These are phyloP conservation scores for Botia almorhae DNA, from an alignment of 2,797 vertebrate species.

Conservation along the genomic window DNA sequence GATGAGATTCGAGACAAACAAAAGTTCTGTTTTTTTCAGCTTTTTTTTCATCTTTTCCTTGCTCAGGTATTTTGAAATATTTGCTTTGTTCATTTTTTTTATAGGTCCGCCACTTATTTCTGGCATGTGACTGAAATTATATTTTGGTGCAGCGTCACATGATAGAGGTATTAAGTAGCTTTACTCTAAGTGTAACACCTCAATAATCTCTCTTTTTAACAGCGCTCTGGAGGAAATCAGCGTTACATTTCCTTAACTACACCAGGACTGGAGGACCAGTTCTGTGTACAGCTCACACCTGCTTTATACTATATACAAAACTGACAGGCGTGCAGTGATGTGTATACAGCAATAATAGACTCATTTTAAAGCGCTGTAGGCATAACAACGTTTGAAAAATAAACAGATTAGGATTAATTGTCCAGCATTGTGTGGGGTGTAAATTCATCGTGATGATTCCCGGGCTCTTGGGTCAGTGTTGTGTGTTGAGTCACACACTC, in stretches of 20 bases:
- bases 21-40: constrained; percentile 43
- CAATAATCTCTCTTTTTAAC: constrained; percentile 36
- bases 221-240: constrained; percentile 8
- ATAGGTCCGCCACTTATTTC: constrained; percentile 36
- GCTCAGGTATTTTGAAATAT: constrained; percentile 44
- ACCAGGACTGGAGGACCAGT: not conserved
- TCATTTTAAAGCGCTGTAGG: constrained; percentile 36
- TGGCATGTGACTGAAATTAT: constrained; percentile 32
- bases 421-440: constrained; percentile 39
- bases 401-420: constrained; percentile 48
- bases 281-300: constrained; percentile 20
- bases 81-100: not conserved
- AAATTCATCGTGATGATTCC: constrained; percentile 23
- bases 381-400: constrained; percentile 34
- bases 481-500: constrained; percentile 12
- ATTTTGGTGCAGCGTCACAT: constrained; percentile 37
- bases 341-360: constrained; percentile 31
- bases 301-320: constrained; percentile 34
- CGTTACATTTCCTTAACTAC: not conserved
- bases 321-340: constrained; percentile 24
- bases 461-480: constrained; percentile 14
- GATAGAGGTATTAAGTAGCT: constrained; percentile 31
- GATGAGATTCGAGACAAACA: constrained; percentile 49
- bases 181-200: constrained; percentile 41
- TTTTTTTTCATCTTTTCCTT: constrained; percentile 30